phyloP scores from a whole-genome alignment of 2,888 invertebrate genomes.

The Loripinus fragilis region DNA sequence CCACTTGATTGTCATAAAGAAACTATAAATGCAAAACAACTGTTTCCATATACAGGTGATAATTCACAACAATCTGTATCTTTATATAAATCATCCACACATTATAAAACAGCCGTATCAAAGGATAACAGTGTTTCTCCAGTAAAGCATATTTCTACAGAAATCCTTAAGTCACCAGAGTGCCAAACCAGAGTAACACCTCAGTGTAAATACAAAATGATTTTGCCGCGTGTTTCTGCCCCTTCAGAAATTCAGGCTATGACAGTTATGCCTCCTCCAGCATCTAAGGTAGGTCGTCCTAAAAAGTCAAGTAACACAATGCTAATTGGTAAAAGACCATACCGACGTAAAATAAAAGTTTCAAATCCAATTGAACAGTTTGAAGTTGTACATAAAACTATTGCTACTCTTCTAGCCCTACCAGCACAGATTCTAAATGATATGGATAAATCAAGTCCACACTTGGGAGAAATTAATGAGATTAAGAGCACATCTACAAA shows the following conservation, averaged over 20 bases:
- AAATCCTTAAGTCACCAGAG: neutral
- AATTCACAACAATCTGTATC: neutral
- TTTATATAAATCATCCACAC: no score
- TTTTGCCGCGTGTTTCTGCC: neutral
- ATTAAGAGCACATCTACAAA: no score
- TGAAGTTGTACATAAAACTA: neutral
- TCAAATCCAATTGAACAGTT: no score
- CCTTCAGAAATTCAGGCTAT: neutral
- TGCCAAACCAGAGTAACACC: neutral
- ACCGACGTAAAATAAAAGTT: no score
- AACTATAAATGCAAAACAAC: neutral
- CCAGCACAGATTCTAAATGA: neutral
- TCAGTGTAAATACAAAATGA: conserved; percentile 1
- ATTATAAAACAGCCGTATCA: neutral
- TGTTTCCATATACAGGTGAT: neutral
- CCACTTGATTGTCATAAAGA: neutral
- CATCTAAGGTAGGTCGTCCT: no score
- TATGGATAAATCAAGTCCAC: no score
- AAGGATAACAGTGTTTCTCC: neutral
- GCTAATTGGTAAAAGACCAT: no score
- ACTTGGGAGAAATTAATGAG: no score
- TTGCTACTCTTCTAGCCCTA: neutral
- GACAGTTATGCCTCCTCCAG: neutral
- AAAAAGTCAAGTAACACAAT: no score
- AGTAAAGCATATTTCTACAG: neutral